phyloP scores from a whole-genome alignment of 2,797 vertebrate species.

The Sylvilagus floridanus region DNA sequence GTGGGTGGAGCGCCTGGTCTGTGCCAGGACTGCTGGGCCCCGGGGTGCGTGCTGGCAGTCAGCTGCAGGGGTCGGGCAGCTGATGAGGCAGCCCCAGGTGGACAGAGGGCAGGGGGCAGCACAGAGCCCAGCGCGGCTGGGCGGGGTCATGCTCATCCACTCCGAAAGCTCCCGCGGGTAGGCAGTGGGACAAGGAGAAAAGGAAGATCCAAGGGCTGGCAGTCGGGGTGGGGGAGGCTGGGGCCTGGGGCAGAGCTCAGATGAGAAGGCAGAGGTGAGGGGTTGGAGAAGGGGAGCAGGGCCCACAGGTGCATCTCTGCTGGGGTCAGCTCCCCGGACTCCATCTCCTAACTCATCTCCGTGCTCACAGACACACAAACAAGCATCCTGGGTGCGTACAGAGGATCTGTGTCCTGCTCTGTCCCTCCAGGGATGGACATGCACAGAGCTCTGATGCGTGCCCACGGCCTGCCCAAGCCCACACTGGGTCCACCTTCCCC shows the following conservation, averaged over 20 bases:
- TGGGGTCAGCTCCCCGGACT: neutral
- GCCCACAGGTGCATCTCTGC: neutral
- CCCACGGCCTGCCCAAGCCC: accelerated
- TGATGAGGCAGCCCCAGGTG: accelerated
- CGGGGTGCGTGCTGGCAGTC: neutral
- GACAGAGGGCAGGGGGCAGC: neutral
- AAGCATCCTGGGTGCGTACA: neutral
- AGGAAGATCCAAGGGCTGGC: accelerated
- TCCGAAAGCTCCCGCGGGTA: neutral
- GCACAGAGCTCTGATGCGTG: neutral
- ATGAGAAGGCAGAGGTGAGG: neutral
- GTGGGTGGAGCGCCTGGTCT: too few species aligned
- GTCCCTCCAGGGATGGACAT: accelerated
- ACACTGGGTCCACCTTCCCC: accelerated
- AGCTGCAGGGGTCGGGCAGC: neutral
- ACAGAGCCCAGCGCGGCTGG: too few species aligned
- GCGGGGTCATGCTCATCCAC: neutral
- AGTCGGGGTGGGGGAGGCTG: neutral
- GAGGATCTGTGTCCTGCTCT: neutral
- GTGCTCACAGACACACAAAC: neutral
- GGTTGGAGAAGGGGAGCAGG: neutral
- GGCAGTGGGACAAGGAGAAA: neutral
- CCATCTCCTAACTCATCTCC: too few species aligned
- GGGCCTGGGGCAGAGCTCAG: neutral
- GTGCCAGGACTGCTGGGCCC: neutral